Conservation (phyloP, 2,797 vertebrate genomes). For the Cygnus olor region DNA sequence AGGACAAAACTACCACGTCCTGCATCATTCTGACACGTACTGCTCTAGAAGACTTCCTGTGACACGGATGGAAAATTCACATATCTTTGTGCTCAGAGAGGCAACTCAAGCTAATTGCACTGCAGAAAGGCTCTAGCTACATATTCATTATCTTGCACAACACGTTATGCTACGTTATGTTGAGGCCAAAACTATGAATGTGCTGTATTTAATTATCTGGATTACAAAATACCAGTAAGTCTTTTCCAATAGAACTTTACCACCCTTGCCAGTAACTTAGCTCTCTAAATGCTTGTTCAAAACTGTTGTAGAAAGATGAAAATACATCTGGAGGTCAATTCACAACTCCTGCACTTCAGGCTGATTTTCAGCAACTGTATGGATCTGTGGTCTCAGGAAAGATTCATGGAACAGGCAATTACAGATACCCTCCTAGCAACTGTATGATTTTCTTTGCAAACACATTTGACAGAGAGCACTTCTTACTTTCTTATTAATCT, state of each 20-base stretch:
- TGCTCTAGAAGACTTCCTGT: background rate
- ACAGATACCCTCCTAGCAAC: background rate
- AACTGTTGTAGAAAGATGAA: background rate
- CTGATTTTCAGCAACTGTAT: background rate
- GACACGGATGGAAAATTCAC: background rate
- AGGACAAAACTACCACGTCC: background rate
- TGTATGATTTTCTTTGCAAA: background rate
- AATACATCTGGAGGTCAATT: background rate
- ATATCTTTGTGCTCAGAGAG: background rate
- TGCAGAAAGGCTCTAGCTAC: background rate
- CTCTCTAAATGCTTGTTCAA: background rate
- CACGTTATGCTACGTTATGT: rapidly evolving
- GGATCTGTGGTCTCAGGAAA: background rate
- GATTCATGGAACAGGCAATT: background rate
- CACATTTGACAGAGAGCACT: background rate
- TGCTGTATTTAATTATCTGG: background rate
- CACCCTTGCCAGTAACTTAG: background rate
- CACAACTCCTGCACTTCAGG: background rate
- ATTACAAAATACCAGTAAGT: background rate
- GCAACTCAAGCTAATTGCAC: background rate
- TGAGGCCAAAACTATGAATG: background rate
- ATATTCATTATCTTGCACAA: background rate
- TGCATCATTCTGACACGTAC: background rate
- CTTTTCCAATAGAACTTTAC: background rate
- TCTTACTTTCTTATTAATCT: background rate